A percentile compares a stretch with the other conserved stretches of the same genome.
Evolutionary conservation across 2,113 vertebrate species (phyloP).

Genomic region (Crotalus helleri): DNA sequence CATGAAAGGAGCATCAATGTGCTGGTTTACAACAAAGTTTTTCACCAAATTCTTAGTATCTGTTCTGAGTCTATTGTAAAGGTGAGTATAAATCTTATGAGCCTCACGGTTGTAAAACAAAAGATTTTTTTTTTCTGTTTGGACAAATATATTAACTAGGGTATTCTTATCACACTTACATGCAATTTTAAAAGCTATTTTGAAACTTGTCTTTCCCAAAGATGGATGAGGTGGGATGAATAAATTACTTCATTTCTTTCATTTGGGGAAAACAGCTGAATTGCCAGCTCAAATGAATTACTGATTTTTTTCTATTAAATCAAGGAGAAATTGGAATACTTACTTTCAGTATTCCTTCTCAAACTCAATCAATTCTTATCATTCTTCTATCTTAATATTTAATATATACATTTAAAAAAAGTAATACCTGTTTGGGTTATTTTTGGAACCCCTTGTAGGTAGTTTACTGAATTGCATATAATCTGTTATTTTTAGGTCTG

Average conservation of each 20-base stretch:
- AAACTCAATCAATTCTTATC: not conserved
- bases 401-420: not conserved
- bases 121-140: not conserved
- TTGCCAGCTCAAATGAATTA: not conserved
- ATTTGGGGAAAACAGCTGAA: not conserved
- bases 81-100: conserved; percentile 48
- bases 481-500: conserved; percentile 61
- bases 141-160: not conserved
- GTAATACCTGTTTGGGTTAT: not conserved
- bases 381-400: not conserved
- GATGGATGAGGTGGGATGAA: not conserved
- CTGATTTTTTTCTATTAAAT: not conserved
- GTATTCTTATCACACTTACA: not conserved
- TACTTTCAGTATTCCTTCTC: not conserved
- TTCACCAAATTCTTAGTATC: conserved; percentile 69
- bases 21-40: conserved; percentile 65
- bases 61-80: conserved; percentile 72
- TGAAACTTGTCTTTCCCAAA: not conserved
- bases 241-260: conserved; percentile 15
- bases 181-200: not conserved
- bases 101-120: conserved; percentile 14
- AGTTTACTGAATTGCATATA: not conserved
- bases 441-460: not conserved
- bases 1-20: conserved; percentile 68
- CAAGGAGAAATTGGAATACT: not conserved